phyloP scores from a whole-genome alignment of 2,113 vertebrate species.

The Petroica traversi region DNA sequence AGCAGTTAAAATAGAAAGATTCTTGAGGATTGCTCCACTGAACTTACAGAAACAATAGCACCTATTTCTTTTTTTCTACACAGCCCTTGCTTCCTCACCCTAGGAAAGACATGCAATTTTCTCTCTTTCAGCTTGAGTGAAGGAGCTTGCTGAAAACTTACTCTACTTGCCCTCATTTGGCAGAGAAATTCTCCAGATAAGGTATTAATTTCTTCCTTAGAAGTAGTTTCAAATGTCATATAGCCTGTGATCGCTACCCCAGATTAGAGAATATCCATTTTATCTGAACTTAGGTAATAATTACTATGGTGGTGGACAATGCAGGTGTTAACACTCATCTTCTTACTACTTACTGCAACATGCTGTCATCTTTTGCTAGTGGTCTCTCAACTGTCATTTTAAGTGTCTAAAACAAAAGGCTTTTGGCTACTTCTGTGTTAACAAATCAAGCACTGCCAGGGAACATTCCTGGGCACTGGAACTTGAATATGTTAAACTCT shows the following conservation, averaged over 20 bases:
- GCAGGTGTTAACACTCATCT: background rate
- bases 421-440: background rate
- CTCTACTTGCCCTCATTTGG: background rate
- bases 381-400: background rate
- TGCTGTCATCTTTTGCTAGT: background rate
- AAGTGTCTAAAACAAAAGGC: background rate
- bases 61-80: background rate
- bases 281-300: background rate
- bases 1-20: background rate
- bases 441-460: background rate
- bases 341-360: background rate
- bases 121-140: background rate
- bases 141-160: background rate
- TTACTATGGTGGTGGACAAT: background rate
- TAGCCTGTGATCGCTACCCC: accelerated
- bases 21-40: background rate
- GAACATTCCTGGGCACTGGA: background rate
- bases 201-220: background rate
- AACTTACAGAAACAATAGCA: background rate
- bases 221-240: background rate
- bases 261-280: background rate
- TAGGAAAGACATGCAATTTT: background rate
- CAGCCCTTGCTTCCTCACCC: background rate
- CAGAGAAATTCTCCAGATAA: background rate
- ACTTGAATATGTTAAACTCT: background rate